These are phyloP conservation scores for Halcyon leucocephala DNA, from an alignment of 2,797 vertebrate species.

Conservation along the genomic window DNA sequence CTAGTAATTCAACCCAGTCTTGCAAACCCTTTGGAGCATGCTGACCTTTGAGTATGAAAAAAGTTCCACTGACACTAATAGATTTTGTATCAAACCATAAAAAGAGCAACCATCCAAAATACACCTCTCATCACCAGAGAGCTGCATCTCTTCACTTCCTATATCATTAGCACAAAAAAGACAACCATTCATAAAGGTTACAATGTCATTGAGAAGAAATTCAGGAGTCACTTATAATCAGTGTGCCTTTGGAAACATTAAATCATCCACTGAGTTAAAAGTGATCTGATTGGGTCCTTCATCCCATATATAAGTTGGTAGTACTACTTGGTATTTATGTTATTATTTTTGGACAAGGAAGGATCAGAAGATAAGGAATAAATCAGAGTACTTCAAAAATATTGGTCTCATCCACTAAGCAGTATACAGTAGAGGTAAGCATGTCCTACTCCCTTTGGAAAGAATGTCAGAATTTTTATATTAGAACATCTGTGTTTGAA, in stretches of 20 bases:
- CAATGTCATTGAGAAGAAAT: neutral
- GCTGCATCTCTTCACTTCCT: conserved; percentile 23
- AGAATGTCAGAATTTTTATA: neutral
- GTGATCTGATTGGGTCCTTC: neutral
- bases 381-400: neutral
- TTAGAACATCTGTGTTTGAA: neutral
- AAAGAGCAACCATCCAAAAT: conserved; percentile 41
- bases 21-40: neutral
- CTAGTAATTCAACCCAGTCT: neutral
- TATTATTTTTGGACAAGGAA: neutral
- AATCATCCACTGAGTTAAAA: neutral
- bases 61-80: neutral
- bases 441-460: neutral
- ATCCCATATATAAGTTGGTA: neutral
- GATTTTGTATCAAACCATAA: conserved; percentile 34
- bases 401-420: neutral
- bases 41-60: neutral
- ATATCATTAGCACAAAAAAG: neutral
- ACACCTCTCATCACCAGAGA: conserved; percentile 31
- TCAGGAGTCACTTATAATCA: neutral
- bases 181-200: neutral
- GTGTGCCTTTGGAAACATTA: neutral
- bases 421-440: neutral
- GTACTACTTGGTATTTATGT: neutral
- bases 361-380: neutral